Evolutionary conservation across 2,888 invertebrate genomes (phyloP).

Genomic region (Oscheius sp.): DNA sequence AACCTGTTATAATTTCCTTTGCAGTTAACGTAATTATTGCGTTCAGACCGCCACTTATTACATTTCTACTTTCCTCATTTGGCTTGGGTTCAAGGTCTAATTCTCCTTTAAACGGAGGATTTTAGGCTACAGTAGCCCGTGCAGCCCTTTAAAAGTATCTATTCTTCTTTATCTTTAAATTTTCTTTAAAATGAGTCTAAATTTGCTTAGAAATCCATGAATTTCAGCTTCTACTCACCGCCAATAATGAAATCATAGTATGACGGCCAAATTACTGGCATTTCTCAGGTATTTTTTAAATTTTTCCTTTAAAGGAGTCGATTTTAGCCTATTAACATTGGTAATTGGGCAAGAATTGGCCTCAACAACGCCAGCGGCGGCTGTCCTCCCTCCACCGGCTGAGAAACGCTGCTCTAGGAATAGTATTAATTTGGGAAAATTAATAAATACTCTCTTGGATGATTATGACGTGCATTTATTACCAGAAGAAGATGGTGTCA

Average conservation of each 20-base stretch:
- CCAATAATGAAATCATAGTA: conserved; percentile 24
- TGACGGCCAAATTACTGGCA: conserved; percentile 22
- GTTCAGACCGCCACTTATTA: not conserved
- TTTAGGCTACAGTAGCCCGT: too few species aligned
- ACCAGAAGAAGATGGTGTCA: conserved; percentile 72
- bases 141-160: too few species aligned
- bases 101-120: too few species aligned
- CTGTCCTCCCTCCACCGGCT: conserved; percentile 1
- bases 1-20: not conserved
- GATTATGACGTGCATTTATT: conserved; percentile 72
- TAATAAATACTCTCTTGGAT: conserved; percentile 61
- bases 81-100: not conserved
- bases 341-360: not conserved
- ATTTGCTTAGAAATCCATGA: not conserved
- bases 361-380: conserved; percentile 7
- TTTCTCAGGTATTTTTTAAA: conserved; percentile 15
- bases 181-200: not conserved
- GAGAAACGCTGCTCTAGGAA: conserved; percentile 39
- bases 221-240: not conserved
- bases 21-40: not conserved
- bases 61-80: not conserved
- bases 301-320: not conserved
- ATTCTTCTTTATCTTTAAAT: not conserved
- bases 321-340: conserved; percentile 4
- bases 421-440: conserved; percentile 67